These are phyloP conservation scores for Florisuga fusca DNA, from an alignment of 2,797 vertebrate genomes.

Conservation along the genomic window DNA sequence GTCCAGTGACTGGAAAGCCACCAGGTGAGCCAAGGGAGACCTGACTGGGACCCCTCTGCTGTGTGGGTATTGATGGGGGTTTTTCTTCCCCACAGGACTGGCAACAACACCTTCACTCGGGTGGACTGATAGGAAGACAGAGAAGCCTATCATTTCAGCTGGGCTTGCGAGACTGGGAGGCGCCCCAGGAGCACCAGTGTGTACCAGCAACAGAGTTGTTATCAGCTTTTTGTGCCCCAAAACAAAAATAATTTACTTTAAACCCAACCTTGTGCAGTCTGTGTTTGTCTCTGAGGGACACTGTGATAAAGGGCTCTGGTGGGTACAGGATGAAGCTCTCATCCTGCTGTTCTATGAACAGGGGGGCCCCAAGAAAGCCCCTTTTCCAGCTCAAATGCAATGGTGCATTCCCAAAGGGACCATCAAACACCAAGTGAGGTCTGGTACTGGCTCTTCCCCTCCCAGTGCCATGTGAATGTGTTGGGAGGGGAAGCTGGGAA, in stretches of 20 bases:
- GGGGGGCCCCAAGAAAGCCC: neutral
- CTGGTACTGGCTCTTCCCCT: neutral
- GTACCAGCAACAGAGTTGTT: neutral
- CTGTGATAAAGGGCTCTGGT: rapidly evolving
- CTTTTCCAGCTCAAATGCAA: neutral
- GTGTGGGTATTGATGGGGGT: rapidly evolving
- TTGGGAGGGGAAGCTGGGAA: neutral
- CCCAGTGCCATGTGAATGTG: rapidly evolving
- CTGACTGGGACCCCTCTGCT: rapidly evolving
- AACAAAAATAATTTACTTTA: neutral
- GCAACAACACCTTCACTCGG: neutral
- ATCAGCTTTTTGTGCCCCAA: neutral
- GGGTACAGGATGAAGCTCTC: neutral
- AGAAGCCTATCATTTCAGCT: rapidly evolving
- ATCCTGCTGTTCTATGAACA: rapidly evolving
- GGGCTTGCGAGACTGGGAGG: rapidly evolving
- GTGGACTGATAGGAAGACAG: rapidly evolving
- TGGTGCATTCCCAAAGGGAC: neutral
- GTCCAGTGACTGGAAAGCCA: neutral
- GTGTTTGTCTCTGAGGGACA: neutral
- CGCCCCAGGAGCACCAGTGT: rapidly evolving
- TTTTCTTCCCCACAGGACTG: neutral
- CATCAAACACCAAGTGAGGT: neutral
- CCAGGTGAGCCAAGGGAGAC: neutral
- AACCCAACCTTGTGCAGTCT: neutral